Evolutionary conservation across 2,888 invertebrate species (phyloP).

Genomic region (Leptopilina myrica): DNA sequence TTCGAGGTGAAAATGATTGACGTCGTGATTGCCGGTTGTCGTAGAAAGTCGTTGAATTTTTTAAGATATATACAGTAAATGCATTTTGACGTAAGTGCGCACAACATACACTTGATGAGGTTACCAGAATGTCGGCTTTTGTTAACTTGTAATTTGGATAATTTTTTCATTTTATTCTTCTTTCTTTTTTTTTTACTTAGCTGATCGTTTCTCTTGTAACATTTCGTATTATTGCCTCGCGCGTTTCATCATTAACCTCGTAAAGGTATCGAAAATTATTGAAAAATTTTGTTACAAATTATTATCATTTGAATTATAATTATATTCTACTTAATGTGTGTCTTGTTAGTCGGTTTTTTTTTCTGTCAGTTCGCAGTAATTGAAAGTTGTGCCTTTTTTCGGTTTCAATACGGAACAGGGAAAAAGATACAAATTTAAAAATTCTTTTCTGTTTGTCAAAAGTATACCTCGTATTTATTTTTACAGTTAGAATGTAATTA

Average conservation of each 20-base stretch:
- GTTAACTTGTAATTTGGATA: conserved; percentile 19
- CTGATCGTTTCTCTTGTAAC: neutral
- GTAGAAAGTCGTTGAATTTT: conserved; percentile 32
- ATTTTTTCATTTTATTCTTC: conserved; percentile 8
- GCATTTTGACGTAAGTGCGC: conserved; percentile 18
- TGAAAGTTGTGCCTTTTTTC: too few species aligned
- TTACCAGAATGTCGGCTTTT: conserved; percentile 1
- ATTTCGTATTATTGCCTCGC: neutral
- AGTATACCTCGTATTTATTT: too few species aligned
- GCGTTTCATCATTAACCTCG: neutral
- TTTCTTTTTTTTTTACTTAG: too few species aligned
- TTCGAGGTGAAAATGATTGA: conserved; percentile 21
- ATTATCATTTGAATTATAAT: neutral
- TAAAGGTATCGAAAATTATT: too few species aligned
- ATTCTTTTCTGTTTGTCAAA: too few species aligned
- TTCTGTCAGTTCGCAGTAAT: too few species aligned
- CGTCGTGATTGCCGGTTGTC: conserved; percentile 29
- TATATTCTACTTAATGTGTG: too few species aligned
- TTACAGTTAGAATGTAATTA: too few species aligned
- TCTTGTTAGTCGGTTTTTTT: too few species aligned
- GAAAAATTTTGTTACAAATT: neutral
- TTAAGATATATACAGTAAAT: neutral
- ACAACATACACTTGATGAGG: too few species aligned
- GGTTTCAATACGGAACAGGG: too few species aligned
- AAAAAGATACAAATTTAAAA: too few species aligned